Evolutionary conservation across 2,797 vertebrate genomes (phyloP), one percentile per base, ranked within the genome.

Genomic region (Ceyx erithaca): DNA sequence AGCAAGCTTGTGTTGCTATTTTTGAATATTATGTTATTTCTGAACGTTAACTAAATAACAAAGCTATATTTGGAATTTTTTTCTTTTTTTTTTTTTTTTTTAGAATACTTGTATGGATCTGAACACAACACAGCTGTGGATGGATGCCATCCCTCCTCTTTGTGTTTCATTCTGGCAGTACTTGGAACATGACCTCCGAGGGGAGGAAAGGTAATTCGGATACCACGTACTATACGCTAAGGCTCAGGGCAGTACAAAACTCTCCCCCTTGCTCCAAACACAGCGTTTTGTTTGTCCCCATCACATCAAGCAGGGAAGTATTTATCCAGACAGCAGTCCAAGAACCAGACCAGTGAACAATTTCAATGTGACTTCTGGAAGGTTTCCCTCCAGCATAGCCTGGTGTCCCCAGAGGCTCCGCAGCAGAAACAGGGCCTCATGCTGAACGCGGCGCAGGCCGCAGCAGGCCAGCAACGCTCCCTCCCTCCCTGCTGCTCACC

Each of bases 101-200:
- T 9, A 55, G 48, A 93, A 75, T 52, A 72, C 19, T 83, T 49
- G 28, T 10, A 41, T 48, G 58, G 28, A 46, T 51, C 82, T 61
- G 55, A 63, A 89, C 54, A 46, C 84, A 78, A 73, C 33, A 4
- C 46, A 62, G 83, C 37, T 55, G 80, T 21, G 59, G 62, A 40
- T 37, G 66, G 49, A 70, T 66, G 41, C 40, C 28, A 76, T 45
- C 20, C 73, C 61, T 69, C 79, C 43, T 49, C 40, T 57, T 49
- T 41, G 51, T 49, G 52, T 77, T 77, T 62, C 62, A 84, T 46
- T 80, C 67, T 43, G 41, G 72, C 51, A 95, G 91, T 90, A 84
- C 80, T 62, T 80, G 92, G 95, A 95, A 92, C 62, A 7, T 6
- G 43, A 92, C 68, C 93, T 90, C 80, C 21, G 25, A 45, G 43